Evolutionary conservation across 1,140 invertebrate species (phyloP).

Genomic region (Procambarus clarkii): DNA sequence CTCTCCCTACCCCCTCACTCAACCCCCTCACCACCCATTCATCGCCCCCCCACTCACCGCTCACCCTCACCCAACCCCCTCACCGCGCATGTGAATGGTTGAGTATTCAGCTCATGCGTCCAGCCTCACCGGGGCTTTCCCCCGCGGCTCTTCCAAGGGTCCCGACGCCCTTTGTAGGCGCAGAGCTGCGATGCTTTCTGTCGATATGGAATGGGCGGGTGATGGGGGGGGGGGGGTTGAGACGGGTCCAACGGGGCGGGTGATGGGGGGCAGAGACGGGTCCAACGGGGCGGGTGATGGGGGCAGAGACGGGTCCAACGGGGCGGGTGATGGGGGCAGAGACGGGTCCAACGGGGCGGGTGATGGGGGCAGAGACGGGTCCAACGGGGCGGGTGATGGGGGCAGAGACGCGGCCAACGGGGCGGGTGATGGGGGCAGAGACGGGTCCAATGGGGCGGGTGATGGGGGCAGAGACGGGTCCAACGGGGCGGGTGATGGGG

Average conservation of each 20-base stretch:
- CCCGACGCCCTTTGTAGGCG: constrained; percentile 11
- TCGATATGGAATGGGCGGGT: constrained; percentile 14
- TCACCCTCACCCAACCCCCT: no score
- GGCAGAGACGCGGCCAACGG: not conserved
- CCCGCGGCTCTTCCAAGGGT: no score
- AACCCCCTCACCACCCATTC: no score
- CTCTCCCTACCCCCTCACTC: no score
- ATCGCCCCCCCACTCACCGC: no score
- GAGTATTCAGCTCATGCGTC: constrained; percentile 19
- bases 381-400: not conserved
- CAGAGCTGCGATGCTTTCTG: constrained; percentile 22
- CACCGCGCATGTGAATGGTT: not conserved
- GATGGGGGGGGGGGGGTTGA: not conserved
- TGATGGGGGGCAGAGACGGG: not conserved
- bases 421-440: not conserved
- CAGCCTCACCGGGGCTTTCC: no score
- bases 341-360: not conserved
- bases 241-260: not conserved
- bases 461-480: not conserved
- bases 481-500: not conserved
- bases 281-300: not conserved
- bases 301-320: not conserved
- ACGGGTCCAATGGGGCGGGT: not conserved
- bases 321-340: not conserved
- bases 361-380: not conserved